Evolutionary conservation across 1,140 invertebrate genomes (phyloP), one percentile per base, ranked within the genome.

Genomic region (Leptonema lineaticorne): DNA sequence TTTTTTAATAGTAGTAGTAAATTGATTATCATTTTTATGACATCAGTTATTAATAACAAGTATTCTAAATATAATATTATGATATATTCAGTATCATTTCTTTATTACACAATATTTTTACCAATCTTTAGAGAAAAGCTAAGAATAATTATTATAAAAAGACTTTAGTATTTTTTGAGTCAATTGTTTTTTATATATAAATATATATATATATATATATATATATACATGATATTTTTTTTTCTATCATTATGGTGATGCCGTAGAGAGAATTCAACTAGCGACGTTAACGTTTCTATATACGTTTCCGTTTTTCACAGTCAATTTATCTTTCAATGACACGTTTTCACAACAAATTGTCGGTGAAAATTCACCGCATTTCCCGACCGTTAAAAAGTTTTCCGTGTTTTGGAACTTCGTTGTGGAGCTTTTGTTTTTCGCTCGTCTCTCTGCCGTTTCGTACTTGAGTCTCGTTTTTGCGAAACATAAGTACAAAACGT

Each of bases 321-420:
- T 58, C 59, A 45, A 62, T 26, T 62, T 62, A 26, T 62, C n/a
- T 45, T 57, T 37, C 58, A 37, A 41, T 60, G 30, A 37, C 59
- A 26, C 59, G n/a, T 26, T 45, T 62, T 26, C 26, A 58, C 26
- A 9, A 6, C 24, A 26, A 58, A 28, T 30, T 27, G 56, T 58
- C 27, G 18, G 27, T 16, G 37, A 58, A 29, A 30, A 53, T 53
- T 53, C 24, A 27, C 20, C 26, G 56, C 56, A 16, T 53, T 24
- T 26, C 11, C 56, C 29, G 59, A 24, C 30, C 29, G 22, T 37
- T 62, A 45, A 45, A 62, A 62, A 41, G 50, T 45, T 62, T 62
- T 62, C 18, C 28, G 57, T 59, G 57, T 59, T 41, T 33, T 14
- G 57, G 20, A 59, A n/a, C n/a, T n/a, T n/a, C 2, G 30, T 59